These are phyloP conservation scores for Chelon labrosus DNA, from an alignment of 2,797 vertebrate genomes.

Conservation along the genomic window DNA sequence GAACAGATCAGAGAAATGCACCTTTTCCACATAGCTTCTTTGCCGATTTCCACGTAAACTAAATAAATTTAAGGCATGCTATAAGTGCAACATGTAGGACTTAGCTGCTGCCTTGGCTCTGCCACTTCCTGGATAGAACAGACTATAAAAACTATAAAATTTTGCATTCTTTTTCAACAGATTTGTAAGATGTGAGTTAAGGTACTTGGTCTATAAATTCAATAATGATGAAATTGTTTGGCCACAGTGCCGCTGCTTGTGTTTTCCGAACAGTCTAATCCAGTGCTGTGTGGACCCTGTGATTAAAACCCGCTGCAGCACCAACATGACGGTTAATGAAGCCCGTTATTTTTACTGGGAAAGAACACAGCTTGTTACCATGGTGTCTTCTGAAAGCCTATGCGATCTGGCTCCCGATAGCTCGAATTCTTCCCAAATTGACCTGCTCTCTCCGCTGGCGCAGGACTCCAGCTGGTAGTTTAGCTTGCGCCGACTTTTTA, in stretches of 20 bases:
- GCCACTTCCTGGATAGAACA: background rate
- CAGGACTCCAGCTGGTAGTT: slow-evolving; percentile 61
- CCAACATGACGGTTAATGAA: slow-evolving; percentile 73
- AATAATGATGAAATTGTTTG: slow-evolving; percentile 17
- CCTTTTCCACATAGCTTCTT: background rate
- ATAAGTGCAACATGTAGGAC: background rate
- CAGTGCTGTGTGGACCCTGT: slow-evolving; percentile 43
- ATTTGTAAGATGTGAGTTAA: slow-evolving; percentile 13
- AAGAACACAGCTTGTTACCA: slow-evolving; percentile 60
- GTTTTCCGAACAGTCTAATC: slow-evolving; percentile 15
- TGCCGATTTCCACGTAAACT: background rate
- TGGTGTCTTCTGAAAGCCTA: slow-evolving; percentile 65
- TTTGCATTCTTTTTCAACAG: background rate
- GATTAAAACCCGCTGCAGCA: slow-evolving; percentile 69
- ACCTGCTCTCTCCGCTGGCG: slow-evolving; percentile 45
- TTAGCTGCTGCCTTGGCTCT: background rate
- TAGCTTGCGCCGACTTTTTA: slow-evolving; percentile 38
- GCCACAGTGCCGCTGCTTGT: slow-evolving; percentile 17
- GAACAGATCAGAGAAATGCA: background rate
- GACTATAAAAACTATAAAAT: slow-evolving; percentile 2
- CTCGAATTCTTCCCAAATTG: slow-evolving; percentile 76
- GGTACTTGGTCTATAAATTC: slow-evolving; percentile 8
- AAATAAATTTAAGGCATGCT: background rate
- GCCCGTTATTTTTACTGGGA: slow-evolving; percentile 60
- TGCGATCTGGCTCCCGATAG: slow-evolving; percentile 70